Evolutionary conservation across 2,888 invertebrate genomes (phyloP).

Genomic region (Tetheella fluctuosa): DNA sequence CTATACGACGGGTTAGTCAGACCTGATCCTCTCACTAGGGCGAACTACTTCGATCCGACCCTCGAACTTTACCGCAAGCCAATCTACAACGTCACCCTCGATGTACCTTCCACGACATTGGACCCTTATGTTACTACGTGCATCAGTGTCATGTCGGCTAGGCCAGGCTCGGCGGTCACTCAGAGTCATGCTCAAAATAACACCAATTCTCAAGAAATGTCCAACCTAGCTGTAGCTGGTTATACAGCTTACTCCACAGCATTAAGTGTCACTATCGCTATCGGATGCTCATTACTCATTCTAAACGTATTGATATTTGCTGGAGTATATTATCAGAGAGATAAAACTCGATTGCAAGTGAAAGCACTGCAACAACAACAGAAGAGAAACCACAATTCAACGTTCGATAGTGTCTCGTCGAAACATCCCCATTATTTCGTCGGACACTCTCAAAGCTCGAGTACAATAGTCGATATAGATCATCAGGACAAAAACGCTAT

Average conservation of each 20-base stretch:
- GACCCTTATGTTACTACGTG: slow-evolving; percentile 88
- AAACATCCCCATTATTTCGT: slow-evolving; percentile 92
- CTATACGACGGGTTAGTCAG: slow-evolving; percentile 95
- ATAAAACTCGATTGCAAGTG: slow-evolving; percentile 91
- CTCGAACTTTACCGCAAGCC: slow-evolving; percentile 86
- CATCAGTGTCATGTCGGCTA: slow-evolving; percentile 88
- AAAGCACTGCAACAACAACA: slow-evolving; percentile 89
- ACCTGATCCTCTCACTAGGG: slow-evolving; percentile 90
- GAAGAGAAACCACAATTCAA: slow-evolving; percentile 85
- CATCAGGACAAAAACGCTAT: slow-evolving; percentile 87
- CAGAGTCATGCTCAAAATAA: slow-evolving; percentile 80
- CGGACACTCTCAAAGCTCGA: slow-evolving; percentile 90
- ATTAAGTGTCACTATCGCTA: slow-evolving; percentile 90
- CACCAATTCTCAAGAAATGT: slow-evolving; percentile 89
- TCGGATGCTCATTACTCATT: slow-evolving; percentile 91
- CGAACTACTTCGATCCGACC: slow-evolving; percentile 86
- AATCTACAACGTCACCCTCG: slow-evolving; percentile 82
- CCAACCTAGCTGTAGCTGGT: slow-evolving; percentile 91
- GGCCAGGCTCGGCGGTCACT: slow-evolving; percentile 79
- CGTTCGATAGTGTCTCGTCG: slow-evolving; percentile 83
- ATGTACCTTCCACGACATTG: slow-evolving; percentile 81
- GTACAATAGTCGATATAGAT: slow-evolving; percentile 93
- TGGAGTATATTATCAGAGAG: slow-evolving; percentile 92
- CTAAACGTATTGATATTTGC: slow-evolving; percentile 93
- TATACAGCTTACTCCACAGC: slow-evolving; percentile 91